phyloP scores from a whole-genome alignment of 2,888 invertebrate genomes.

The Lasioglossum leucozonium region DNA sequence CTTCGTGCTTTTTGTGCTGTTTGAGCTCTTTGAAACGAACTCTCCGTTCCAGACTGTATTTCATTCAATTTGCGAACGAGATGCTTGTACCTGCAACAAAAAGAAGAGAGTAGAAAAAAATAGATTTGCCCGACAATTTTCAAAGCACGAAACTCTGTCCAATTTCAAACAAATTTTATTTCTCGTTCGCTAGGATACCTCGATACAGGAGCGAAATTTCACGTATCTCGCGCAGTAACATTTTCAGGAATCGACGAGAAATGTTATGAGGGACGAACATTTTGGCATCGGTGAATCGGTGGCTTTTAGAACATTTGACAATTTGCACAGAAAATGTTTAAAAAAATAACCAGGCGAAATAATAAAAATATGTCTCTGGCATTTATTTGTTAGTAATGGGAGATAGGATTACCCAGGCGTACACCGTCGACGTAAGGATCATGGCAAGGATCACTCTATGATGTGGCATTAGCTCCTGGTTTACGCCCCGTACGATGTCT shows the following conservation, averaged over 20 bases:
- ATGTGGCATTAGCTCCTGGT: neutral
- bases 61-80: neutral
- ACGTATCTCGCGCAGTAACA: neutral
- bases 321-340: neutral
- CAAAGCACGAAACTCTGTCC: neutral
- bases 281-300: neutral
- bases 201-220: neutral
- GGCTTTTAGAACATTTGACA: neutral
- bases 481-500: neutral
- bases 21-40: neutral
- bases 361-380: too few relatives aligned
- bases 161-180: neutral
- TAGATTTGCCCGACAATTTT: neutral
- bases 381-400: neutral
- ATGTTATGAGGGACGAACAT: neutral
- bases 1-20: neutral
- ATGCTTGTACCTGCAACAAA: neutral
- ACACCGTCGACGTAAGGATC: neutral
- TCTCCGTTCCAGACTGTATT: neutral
- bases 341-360: neutral
- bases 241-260: neutral
- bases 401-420: neutral
- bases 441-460: neutral
- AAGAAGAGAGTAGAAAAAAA: too few relatives aligned
- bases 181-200: neutral